Base-by-base conservation (phyloP, 2,113 vertebrate species). In the Axis porcinus region DNA sequence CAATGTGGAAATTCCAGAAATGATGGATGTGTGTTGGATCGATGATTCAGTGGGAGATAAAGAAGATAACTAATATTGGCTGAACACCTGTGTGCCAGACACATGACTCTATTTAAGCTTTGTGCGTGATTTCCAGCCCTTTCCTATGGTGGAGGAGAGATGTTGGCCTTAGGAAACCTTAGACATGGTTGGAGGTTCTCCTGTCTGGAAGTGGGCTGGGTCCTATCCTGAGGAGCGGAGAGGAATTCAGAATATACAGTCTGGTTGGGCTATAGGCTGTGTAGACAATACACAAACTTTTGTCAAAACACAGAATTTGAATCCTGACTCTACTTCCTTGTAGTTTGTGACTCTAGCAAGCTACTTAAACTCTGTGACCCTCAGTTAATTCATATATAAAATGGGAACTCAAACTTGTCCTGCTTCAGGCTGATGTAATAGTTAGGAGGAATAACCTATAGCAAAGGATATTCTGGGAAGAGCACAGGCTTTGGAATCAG, bases 381-480 rank as follows among this genome's bases (percentile, higher is more conserved):
- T 94, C 30, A 50, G n/a, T 93, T 96, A 91, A 93, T 94, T 70
- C 21, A 62, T 30, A 70, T 89, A 23, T 94, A 84, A 91, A 97
- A 85, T 76, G 45, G 54, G 50, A n/a, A 82, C 70, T 89, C 33
- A 96, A 67, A 67, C 10, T 96, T 78, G 19, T 50, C 36, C 70
- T 94, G 47, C 33, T 94, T 81, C 21, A 54, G 54, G 43, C 43
- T 92, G 74, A 82, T 55, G 5, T 40, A 90, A 70, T 52, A 60
- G 79, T 64, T 81, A 91, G 76, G 74, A 87, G 74, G 82, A 83
- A 81, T 96, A n/a, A 93, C 13, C 7, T 52, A 50, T 60, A 16
- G 33, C 74, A 57, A 81, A 89, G 19, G 23, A 13, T 16, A 28
- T 93, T n/a, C 54, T 88, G 45, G 27, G 91, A 92, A 94, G 45